Conservation (phyloP, 2,113 vertebrate genomes). For the Nicator chloris region DNA sequence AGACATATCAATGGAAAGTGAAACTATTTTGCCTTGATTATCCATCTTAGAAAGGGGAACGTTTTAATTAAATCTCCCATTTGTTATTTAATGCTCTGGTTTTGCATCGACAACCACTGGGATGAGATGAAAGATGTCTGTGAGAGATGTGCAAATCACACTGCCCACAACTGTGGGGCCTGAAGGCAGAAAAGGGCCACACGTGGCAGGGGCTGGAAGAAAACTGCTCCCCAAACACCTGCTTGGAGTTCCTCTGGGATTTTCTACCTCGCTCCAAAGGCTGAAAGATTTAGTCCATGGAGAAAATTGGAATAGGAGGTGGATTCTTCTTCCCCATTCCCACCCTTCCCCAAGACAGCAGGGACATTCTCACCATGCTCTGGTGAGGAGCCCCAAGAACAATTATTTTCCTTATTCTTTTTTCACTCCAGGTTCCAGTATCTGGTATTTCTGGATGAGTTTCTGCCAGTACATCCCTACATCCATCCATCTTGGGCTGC, state of each 20-base stretch:
- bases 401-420: background rate
- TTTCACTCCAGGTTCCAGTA: background rate
- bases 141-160: background rate
- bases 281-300: background rate
- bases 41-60: background rate
- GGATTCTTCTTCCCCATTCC: background rate
- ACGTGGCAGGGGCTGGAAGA: accelerated
- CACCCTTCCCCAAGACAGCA: background rate
- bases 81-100: background rate
- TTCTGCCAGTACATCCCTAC: background rate
- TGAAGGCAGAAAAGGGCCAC: background rate
- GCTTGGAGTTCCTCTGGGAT: background rate
- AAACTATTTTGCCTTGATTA: background rate
- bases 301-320: background rate
- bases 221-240: background rate
- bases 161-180: no score
- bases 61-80: constrained; percentile 4
- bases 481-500: background rate
- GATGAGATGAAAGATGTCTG: background rate
- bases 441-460: background rate
- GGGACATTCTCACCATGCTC: background rate
- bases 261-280: background rate
- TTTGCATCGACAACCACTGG: background rate
- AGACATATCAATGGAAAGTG: background rate
- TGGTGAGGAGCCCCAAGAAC: background rate